A percentile compares a stretch with the other conserved stretches of the same genome.
phyloP scores from a whole-genome alignment of 2,888 invertebrate genomes.

The Monochamus alternatus region DNA sequence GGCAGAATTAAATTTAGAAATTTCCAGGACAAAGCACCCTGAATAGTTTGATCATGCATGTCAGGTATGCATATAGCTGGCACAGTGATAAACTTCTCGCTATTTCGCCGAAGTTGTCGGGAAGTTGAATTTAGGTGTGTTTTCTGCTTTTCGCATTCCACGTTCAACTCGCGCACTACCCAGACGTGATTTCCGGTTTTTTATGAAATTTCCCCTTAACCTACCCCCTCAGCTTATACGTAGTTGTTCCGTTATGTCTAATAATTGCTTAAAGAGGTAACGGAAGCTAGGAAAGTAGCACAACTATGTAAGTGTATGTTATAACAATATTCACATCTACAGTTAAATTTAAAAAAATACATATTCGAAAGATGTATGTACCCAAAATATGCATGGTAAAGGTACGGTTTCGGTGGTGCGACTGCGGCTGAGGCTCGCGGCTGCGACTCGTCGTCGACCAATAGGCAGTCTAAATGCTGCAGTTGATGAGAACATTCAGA shows the following conservation, averaged over 20 bases:
- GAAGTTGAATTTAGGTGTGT: conserved; percentile 52
- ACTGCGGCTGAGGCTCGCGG: no score
- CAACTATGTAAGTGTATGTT: no score
- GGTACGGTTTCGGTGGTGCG: no score
- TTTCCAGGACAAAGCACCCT: conserved; percentile 5
- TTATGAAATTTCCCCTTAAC: conserved; percentile 45
- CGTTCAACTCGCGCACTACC: conserved; percentile 53
- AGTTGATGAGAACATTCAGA: no score
- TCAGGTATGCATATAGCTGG: conserved; percentile 39
- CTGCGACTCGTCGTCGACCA: no score
- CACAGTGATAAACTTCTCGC: conserved; percentile 34
- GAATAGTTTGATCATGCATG: conserved; percentile 34
- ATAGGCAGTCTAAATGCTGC: no score
- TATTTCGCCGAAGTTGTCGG: conserved; percentile 38
- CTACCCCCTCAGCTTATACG: conserved; percentile 21
- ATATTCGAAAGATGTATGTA: no score
- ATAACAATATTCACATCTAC: no score
- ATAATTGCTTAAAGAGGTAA: neutral
- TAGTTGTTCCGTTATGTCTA: neutral
- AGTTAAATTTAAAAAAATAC: no score
- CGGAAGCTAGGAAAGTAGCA: no score
- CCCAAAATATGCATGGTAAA: no score
- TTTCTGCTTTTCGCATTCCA: conserved; percentile 52
- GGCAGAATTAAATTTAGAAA: conserved; percentile 21
- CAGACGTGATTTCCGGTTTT: conserved; percentile 59